A percentile compares a stretch with the other conserved stretches of the same genome.
Evolutionary conservation across 2,888 invertebrate species (phyloP).

Genomic region (Cephalotes varians): DNA sequence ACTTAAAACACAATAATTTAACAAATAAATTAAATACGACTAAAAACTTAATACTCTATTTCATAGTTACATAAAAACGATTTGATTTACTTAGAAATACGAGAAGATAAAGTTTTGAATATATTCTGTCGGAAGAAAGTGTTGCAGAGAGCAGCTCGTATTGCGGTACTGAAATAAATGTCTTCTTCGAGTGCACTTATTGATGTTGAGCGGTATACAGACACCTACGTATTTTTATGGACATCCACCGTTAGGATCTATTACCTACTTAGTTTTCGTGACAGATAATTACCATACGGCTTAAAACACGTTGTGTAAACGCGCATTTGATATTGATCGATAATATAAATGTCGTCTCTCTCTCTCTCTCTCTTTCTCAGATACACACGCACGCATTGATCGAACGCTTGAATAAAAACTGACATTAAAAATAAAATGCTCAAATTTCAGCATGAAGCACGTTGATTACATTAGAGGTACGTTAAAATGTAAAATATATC

Average conservation of each 20-base stretch:
- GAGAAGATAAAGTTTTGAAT: background rate
- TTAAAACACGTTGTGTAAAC: conserved; percentile 12
- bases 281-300: conserved; percentile 31
- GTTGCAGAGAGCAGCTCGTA: background rate
- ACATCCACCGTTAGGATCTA: conserved; percentile 55
- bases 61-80: background rate
- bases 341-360: background rate
- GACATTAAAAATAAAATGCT: background rate
- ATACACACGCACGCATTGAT: background rate
- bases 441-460: too few relatives aligned
- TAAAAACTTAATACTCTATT: background rate
- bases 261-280: conserved; percentile 49
- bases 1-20: background rate
- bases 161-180: conserved; percentile 11
- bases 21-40: background rate
- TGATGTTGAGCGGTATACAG: conserved; percentile 22
- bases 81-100: background rate
- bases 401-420: background rate
- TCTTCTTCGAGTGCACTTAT: conserved; percentile 32
- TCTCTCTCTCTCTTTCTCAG: too few relatives aligned
- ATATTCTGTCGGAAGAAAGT: background rate
- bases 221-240: conserved; percentile 18
- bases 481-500: background rate
- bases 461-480: background rate
- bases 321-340: background rate